A percentile compares a stretch with the other conserved stretches of the same genome.
These are phyloP conservation scores for Lycopodina hypogea DNA, from an alignment of 37 sponge, comb jelly and placozoan genomes.

Conservation along the genomic window DNA sequence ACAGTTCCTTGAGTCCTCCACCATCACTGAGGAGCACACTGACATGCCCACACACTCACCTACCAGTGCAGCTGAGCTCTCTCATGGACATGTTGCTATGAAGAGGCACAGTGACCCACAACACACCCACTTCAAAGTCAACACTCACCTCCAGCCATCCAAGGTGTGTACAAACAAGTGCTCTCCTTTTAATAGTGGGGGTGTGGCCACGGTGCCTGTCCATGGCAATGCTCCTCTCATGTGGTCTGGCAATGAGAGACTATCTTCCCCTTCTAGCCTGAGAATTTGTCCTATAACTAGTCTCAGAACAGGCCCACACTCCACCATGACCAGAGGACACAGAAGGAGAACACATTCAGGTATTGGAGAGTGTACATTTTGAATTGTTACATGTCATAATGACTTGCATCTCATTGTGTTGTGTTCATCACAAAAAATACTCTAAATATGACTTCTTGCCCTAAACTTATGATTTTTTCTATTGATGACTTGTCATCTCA, in stretches of 20 bases:
- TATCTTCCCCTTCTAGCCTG: background rate
- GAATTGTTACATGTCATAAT: background rate
- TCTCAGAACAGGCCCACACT: background rate
- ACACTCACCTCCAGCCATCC: background rate
- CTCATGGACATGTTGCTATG: too few species aligned
- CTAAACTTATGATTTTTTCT: too few species aligned
- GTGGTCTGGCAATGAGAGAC: background rate
- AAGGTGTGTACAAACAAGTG: background rate
- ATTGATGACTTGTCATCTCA: too few species aligned
- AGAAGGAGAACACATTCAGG: conserved; percentile 26
- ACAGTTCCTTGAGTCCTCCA: conserved; percentile 11
- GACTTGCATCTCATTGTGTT: too few species aligned
- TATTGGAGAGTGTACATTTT: background rate
- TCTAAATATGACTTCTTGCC: too few species aligned
- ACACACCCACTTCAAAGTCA: background rate
- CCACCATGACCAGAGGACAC: conserved; percentile 1
- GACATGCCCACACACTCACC: background rate
- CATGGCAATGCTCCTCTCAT: background rate
- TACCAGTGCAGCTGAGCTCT: background rate
- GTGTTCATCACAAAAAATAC: too few species aligned
- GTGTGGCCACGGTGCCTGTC: background rate
- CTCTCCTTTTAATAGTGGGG: background rate
- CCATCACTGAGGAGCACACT: background rate
- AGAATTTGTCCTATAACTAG: background rate
- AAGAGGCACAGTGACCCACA: background rate